A percentile compares a stretch with the other conserved stretches of the same genome.
phyloP scores from a whole-genome alignment of 2,797 vertebrate species.

The Galagoides demidoff region DNA sequence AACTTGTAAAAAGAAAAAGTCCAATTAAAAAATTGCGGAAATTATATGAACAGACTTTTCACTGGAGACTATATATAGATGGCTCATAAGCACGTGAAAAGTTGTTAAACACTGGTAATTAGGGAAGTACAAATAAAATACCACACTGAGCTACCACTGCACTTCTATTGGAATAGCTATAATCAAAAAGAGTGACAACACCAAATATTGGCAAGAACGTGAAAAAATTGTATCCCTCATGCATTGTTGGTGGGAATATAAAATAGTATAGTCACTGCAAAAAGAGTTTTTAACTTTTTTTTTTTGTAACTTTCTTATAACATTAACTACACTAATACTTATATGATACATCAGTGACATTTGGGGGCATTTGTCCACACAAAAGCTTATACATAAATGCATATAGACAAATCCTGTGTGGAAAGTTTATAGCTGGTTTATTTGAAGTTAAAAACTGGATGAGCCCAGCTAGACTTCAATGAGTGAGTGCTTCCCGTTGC shows the following conservation, averaged over 20 bases:
- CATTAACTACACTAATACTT: background rate
- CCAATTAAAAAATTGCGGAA: background rate
- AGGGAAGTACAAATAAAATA: background rate
- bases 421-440: background rate
- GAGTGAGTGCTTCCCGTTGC: background rate
- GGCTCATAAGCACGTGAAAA: background rate
- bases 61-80: background rate
- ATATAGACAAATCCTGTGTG: background rate
- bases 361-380: background rate
- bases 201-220: background rate
- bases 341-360: background rate
- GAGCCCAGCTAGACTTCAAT: background rate
- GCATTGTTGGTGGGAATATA: background rate
- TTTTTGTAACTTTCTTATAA: background rate
- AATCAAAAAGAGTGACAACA: background rate
- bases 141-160: background rate
- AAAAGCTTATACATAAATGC: background rate
- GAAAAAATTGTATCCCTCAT: background rate
- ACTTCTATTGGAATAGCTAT: background rate
- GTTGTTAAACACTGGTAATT: background rate
- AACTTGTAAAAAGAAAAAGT: background rate
- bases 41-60: background rate
- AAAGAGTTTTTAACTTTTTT: background rate
- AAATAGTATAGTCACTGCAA: background rate
- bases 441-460: background rate